Evolutionary conservation across 1,140 invertebrate genomes (phyloP).

Genomic region (Lepidurus apus): DNA sequence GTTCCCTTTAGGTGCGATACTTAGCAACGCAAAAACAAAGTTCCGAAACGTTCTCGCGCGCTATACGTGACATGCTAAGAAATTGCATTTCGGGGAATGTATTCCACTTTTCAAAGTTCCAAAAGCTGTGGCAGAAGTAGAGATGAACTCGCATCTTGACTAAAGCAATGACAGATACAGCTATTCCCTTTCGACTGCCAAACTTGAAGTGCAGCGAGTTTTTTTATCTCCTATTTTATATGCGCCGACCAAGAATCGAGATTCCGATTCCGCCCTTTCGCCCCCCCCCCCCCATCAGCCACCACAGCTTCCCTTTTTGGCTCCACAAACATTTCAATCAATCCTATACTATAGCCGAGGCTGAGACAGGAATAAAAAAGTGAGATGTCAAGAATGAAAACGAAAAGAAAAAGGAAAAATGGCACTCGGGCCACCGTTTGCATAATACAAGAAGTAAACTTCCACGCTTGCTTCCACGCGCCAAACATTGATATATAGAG

Average conservation of each 20-base stretch:
- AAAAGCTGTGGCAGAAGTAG: too few species aligned
- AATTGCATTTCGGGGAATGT: too few species aligned
- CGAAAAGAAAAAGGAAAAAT: background rate
- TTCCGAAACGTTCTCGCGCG: too few species aligned
- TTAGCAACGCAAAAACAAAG: too few species aligned
- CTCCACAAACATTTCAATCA: constrained; percentile 4
- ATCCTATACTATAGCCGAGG: background rate
- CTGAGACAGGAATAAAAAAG: background rate
- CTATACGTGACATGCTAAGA: too few species aligned
- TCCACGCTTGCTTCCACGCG: too few species aligned
- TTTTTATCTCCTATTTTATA: constrained; percentile 11
- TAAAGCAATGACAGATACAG: background rate
- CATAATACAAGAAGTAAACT: background rate
- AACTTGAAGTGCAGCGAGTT: background rate
- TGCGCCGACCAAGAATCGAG: background rate
- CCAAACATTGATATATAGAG: background rate
- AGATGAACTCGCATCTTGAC: too few species aligned
- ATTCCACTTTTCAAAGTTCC: too few species aligned
- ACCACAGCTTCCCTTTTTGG: background rate
- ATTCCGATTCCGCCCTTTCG: background rate
- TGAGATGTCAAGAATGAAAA: background rate
- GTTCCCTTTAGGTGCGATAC: too few species aligned
- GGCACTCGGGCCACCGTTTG: background rate
- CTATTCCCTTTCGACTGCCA: background rate
- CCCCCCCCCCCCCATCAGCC: background rate